Evolutionary conservation across 1,140 invertebrate species (phyloP).

Genomic region (Agrypnia vestita): DNA sequence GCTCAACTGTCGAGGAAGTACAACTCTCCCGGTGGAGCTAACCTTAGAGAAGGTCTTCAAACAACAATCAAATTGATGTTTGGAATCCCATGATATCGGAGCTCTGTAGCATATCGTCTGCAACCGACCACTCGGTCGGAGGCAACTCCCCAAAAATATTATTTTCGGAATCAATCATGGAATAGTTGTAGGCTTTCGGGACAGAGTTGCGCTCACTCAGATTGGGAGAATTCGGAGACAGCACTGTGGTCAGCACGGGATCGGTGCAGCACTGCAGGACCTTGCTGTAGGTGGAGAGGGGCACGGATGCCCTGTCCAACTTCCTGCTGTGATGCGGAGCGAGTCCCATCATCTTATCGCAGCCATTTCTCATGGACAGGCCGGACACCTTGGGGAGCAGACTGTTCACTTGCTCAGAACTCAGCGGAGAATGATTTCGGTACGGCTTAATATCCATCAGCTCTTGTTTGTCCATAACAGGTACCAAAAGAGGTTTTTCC

Average conservation of each 20-base stretch:
- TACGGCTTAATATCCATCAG: slow-evolving; percentile 3
- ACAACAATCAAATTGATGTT: slow-evolving; percentile 58
- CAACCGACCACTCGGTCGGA: slow-evolving; percentile 41
- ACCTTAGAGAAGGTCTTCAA: slow-evolving; percentile 55
- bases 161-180: slow-evolving; percentile 41
- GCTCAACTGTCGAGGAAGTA: background rate
- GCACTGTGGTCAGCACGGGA: slow-evolving; percentile 49
- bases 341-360: background rate
- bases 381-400: slow-evolving; percentile 32
- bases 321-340: background rate
- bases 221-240: slow-evolving; percentile 40
- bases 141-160: slow-evolving; percentile 53
- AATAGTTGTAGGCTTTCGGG: slow-evolving; percentile 15
- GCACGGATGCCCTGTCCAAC: background rate
- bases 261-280: slow-evolving; percentile 52
- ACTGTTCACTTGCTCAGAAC: background rate
- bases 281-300: slow-evolving; percentile 40
- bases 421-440: background rate
- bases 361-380: background rate
- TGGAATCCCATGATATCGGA: slow-evolving; percentile 51
- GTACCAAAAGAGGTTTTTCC: slow-evolving; percentile 20
- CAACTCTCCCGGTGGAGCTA: slow-evolving; percentile 5
- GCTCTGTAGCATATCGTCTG: slow-evolving; percentile 40
- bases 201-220: background rate
- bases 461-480: background rate